Conservation (phyloP, 1,140 invertebrate genomes). For the Platyscapa corneri region DNA sequence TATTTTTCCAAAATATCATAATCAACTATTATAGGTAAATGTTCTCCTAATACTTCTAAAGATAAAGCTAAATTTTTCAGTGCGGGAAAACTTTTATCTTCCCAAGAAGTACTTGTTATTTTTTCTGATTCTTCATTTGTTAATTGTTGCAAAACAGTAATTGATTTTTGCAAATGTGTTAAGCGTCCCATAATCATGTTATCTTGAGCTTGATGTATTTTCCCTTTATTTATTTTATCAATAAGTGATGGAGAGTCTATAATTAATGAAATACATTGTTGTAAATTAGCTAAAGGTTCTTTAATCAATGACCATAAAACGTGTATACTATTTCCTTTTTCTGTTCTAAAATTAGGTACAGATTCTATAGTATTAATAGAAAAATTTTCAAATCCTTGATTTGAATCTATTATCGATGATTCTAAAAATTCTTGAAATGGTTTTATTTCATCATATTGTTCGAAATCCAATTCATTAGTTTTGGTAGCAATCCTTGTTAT, state of each 20-base stretch:
- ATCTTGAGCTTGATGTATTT: background rate
- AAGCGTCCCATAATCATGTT: conserved; percentile 59
- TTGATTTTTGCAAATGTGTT: conserved; percentile 66
- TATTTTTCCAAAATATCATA: conserved; percentile 55
- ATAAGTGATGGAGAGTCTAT: conserved; percentile 53
- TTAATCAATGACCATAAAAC: conserved; percentile 58
- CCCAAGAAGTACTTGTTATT: conserved; percentile 55
- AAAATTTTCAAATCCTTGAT: conserved; percentile 1
- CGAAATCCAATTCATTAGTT: background rate
- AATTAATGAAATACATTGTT: conserved; percentile 60
- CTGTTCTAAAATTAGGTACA: conserved; percentile 29
- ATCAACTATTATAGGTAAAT: conserved; percentile 53
- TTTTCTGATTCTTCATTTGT: conserved; percentile 57
- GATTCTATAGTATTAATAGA: conserved; percentile 39
- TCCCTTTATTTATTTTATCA: conserved; percentile 58
- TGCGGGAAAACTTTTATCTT: conserved; percentile 66
- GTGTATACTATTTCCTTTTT: conserved; percentile 50
- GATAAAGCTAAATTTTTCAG: conserved; percentile 73
- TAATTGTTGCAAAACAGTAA: conserved; percentile 68
- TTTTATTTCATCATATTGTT: background rate
- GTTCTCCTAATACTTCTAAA: conserved; percentile 70
- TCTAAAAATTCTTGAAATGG: background rate
- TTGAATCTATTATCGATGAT: background rate
- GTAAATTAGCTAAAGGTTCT: conserved; percentile 59
- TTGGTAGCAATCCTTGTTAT: background rate